Evolutionary conservation across 2,888 invertebrate genomes (phyloP), one percentile per base, ranked within the genome.

Genomic region (Hanleya hanleyi): DNA sequence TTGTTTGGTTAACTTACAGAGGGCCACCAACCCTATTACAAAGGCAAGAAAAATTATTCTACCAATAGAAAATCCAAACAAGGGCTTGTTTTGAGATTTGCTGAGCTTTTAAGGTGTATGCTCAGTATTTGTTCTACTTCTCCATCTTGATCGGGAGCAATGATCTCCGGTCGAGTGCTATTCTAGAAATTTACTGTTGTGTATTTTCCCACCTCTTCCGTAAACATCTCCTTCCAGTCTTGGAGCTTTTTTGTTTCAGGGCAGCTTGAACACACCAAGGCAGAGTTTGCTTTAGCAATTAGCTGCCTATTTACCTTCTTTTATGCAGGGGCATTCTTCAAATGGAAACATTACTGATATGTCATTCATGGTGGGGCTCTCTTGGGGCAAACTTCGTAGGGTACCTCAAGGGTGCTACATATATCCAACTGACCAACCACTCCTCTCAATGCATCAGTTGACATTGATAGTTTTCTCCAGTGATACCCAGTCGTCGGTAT

Each of bases 251-350:
- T 22, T 4, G 57, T 57, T 57, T 22, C 57, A 22, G 22, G 22
- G 26, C 26, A 15, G 29, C 22, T 57, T 18, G 57, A 57, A 57
- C 57, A 26, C 57, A 2, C 4, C 57, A 57, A 32, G 57, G 29
- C 2, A 65, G 26, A 62, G 73, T 73, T 73, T 73, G 69, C 69
- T 62, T 65, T 69, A 69, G 65, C 73, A 73, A 73, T 73, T 73
- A 73, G 69, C 64, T 64, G 26, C 50, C 18, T 73, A 69, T 73
- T 73, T 69, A 69, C 61, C 35, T 69, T 69, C 37, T 57, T 69
- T 73, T 73, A 51, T 69, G 64, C 65, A 65, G 32, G 38, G 62
- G 51, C 69, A 73, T 73, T 69, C 73, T 38, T 35, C 29, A 47
- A 29, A 22, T 57, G 22, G 29, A 57, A 29, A 57, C 57, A 57